phyloP scores from a whole-genome alignment of 2,797 vertebrate species.

The Tenualosa ilisha region DNA sequence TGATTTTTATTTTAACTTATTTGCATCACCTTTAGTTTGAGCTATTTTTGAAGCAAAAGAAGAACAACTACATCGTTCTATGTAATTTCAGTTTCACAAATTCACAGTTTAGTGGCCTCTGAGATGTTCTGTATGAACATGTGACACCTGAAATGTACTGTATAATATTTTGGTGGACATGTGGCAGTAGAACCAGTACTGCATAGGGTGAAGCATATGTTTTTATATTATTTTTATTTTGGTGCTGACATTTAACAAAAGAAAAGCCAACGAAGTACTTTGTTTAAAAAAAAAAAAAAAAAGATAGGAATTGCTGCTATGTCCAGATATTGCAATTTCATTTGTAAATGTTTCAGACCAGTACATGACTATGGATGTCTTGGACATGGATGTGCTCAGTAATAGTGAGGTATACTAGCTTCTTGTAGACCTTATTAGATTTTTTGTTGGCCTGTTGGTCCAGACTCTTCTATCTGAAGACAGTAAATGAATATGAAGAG shows the following conservation, averaged over 20 bases:
- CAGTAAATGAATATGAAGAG: background rate
- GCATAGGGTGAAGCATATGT: background rate
- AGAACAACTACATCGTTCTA: background rate
- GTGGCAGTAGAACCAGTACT: background rate
- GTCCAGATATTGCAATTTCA: slow-evolving; percentile 37
- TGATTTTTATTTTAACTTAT: slow-evolving; percentile 39
- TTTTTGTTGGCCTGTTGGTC: background rate
- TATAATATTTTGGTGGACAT: slow-evolving; percentile 33
- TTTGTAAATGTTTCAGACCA: slow-evolving; percentile 47
- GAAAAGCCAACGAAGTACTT: background rate
- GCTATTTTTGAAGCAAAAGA: slow-evolving; percentile 11
- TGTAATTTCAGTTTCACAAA: background rate
- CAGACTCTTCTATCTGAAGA: background rate
- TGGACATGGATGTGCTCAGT: background rate
- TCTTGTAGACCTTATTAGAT: background rate
- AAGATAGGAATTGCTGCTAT: background rate
- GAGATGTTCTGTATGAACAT: slow-evolving; percentile 5
- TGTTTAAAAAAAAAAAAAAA: background rate
- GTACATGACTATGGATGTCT: background rate
- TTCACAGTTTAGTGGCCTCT: slow-evolving; percentile 3
- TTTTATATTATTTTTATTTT: slow-evolving; percentile 14
- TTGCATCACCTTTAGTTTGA: slow-evolving; percentile 19
- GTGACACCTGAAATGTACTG: slow-evolving; percentile 30
- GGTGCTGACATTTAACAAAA: slow-evolving; percentile 5
- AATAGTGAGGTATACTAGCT: background rate